phyloP scores from a whole-genome alignment of 2,888 invertebrate species.

The Idaea dimidiata region DNA sequence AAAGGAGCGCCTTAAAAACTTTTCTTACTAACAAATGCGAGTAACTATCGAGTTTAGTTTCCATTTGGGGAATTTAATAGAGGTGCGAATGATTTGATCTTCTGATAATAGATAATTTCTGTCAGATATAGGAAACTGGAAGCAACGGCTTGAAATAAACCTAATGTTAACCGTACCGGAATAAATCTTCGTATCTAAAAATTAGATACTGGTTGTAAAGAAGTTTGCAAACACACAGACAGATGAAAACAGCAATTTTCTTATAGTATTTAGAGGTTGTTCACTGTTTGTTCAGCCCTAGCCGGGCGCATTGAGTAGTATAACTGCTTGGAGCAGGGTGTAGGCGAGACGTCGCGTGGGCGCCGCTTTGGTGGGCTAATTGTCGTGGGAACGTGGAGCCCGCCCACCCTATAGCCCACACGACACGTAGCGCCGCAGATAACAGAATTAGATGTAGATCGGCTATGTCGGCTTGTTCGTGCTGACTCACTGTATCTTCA shows the following conservation, averaged over 20 bases:
- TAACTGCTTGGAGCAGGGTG: constrained; percentile 46
- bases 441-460: background rate
- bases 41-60: background rate
- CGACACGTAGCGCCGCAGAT: constrained; percentile 26
- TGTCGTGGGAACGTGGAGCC: constrained; percentile 64
- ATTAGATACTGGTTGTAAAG: no score
- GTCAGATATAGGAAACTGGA: background rate
- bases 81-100: no score
- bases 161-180: no score
- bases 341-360: constrained; percentile 43
- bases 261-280: constrained; percentile 17
- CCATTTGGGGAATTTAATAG: background rate
- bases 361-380: constrained; percentile 61
- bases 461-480: no score
- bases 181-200: no score
- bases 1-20: no score
- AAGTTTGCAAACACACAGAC: no score
- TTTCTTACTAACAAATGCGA: no score
- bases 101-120: background rate
- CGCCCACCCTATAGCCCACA: constrained; percentile 30
- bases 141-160: no score
- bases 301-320: constrained; percentile 20
- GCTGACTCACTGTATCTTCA: no score
- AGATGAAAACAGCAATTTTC: constrained; percentile 4
- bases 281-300: constrained; percentile 37